These are phyloP conservation scores for Steatornis caripensis DNA, from an alignment of 2,113 vertebrate genomes.

Conservation along the genomic window DNA sequence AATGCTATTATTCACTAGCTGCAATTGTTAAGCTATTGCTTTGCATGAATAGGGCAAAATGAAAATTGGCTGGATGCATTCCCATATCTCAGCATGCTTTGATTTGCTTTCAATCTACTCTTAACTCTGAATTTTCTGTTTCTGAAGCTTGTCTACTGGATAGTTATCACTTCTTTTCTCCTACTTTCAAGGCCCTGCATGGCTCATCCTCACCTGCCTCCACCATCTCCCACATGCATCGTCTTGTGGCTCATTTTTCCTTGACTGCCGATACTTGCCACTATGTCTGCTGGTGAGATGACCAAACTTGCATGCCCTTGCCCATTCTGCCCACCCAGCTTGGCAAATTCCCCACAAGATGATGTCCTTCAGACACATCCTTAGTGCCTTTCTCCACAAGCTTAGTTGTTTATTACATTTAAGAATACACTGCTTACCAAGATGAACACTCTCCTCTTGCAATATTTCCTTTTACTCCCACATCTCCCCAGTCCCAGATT, in stretches of 20 bases:
- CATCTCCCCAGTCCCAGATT: background rate
- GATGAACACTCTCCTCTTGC: background rate
- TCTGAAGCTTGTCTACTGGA: background rate
- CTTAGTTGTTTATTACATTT: background rate
- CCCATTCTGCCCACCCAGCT: background rate
- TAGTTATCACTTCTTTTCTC: background rate
- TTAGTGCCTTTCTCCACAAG: background rate
- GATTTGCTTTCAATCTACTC: background rate
- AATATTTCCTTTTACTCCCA: background rate
- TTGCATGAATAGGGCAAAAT: slow-evolving; percentile 46
- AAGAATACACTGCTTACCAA: background rate
- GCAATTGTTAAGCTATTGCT: slow-evolving; percentile 25
- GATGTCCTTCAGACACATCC: background rate
- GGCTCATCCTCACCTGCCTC: background rate
- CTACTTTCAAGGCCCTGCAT: background rate
- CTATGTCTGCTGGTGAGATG: rapidly evolving
- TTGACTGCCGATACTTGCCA: background rate
- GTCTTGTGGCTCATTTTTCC: background rate
- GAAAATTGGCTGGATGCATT: slow-evolving; percentile 18
- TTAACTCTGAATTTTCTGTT: background rate
- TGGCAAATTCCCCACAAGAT: background rate
- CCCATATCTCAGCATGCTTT: background rate
- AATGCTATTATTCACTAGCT: background rate
- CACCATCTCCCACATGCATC: background rate
- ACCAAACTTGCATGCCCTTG: background rate